Evolutionary conservation across 2,797 vertebrate genomes (phyloP).

Genomic region (Triplophysa yarkandensis): DNA sequence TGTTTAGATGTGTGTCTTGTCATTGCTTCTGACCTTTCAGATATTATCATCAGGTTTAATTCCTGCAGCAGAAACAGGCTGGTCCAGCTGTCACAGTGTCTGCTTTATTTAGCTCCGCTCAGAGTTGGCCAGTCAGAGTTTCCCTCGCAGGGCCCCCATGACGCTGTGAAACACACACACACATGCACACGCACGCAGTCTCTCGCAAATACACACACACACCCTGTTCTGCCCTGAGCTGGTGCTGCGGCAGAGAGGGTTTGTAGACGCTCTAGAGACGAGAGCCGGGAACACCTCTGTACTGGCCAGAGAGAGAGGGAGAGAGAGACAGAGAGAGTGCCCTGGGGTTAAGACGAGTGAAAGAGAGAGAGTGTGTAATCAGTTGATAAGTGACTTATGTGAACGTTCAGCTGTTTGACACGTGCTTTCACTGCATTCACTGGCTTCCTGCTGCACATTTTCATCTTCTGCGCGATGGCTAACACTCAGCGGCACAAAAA

Average conservation of each 20-base stretch:
- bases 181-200: slow-evolving; percentile 49
- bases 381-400: neutral
- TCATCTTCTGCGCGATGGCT: slow-evolving; percentile 4
- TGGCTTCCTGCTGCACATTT: slow-evolving; percentile 3
- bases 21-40: slow-evolving; percentile 29
- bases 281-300: slow-evolving; percentile 11
- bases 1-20: slow-evolving; percentile 6
- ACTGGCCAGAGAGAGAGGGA: neutral
- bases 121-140: slow-evolving; percentile 49
- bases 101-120: slow-evolving; percentile 38
- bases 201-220: slow-evolving; percentile 48
- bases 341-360: slow-evolving; percentile 17
- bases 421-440: slow-evolving; percentile 21
- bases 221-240: slow-evolving; percentile 50
- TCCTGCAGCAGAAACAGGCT: slow-evolving; percentile 28
- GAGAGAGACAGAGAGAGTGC: slow-evolving; percentile 7
- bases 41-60: slow-evolving; percentile 30
- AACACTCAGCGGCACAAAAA: neutral
- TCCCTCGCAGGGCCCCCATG: slow-evolving; percentile 56
- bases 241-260: slow-evolving; percentile 61
- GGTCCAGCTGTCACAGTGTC: slow-evolving; percentile 39
- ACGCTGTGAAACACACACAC: slow-evolving; percentile 52
- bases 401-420: slow-evolving; percentile 27
- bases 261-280: slow-evolving; percentile 52
- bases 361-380: neutral